Percentiles rank a stretch among this genome's conserved stretches.
Conservation (phyloP, 2,113 vertebrate species). For the Condylura cristata region DNA sequence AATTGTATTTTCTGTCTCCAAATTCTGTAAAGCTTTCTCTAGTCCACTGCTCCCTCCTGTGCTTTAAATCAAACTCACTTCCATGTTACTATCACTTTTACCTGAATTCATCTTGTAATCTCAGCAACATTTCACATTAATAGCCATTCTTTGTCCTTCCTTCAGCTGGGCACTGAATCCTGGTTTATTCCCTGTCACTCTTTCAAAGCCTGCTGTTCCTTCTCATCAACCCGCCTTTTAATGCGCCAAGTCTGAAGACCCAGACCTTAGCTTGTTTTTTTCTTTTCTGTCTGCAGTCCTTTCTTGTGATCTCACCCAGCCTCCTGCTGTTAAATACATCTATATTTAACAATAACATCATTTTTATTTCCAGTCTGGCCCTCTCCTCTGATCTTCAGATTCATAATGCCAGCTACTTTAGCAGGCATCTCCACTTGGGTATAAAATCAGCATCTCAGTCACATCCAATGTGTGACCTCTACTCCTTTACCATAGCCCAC, state of each 20-base stretch:
- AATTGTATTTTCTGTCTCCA: neutral
- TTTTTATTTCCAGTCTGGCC: neutral
- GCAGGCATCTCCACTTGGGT: neutral
- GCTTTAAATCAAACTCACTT: neutral
- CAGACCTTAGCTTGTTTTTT: neutral
- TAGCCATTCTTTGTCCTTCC: neutral
- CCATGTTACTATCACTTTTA: neutral
- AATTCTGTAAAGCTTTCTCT: neutral
- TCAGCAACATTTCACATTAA: neutral
- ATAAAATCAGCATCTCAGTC: neutral
- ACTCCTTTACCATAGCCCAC: neutral
- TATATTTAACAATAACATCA: neutral
- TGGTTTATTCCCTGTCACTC: neutral
- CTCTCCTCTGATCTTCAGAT: neutral
- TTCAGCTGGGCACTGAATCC: neutral
- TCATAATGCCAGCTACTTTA: neutral
- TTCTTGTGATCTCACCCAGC: neutral
- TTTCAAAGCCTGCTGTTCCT: neutral
- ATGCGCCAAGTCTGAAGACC: neutral
- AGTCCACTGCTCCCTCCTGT: neutral
- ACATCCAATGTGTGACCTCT: neutral
- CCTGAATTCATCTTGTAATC: neutral
- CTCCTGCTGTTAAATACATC: neutral
- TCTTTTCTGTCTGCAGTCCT: neutral
- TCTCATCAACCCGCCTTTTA: neutral